These are phyloP conservation scores for Dryocosmus kuriphilus DNA, from an alignment of 2,888 invertebrate species.

Conservation along the genomic window DNA sequence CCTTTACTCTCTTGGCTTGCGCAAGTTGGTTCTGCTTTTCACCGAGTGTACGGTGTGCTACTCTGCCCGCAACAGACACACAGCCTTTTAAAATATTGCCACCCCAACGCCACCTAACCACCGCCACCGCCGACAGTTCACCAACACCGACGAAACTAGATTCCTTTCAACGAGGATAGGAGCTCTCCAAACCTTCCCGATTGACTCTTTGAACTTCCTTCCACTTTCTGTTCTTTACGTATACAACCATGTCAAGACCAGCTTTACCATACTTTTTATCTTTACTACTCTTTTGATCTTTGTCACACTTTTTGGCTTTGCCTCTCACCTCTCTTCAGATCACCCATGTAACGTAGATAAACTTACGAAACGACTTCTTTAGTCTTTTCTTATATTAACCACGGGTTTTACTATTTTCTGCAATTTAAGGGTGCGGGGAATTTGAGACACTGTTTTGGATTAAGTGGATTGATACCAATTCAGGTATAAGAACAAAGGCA, in stretches of 20 bases:
- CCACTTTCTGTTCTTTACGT: constrained; percentile 28
- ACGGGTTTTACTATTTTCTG: background rate
- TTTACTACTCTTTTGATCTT: background rate
- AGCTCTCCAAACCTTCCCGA: constrained; percentile 41
- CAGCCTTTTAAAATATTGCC: constrained; percentile 63
- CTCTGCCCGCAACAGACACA: constrained; percentile 60
- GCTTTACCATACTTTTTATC: constrained; percentile 17
- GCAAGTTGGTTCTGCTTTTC: constrained; percentile 55
- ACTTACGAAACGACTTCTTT: background rate
- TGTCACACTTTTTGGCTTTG: constrained; percentile 3
- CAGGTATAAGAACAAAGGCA: constrained; percentile 6
- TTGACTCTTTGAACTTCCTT: constrained; percentile 37
- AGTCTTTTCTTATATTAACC: background rate
- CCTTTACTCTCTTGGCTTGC: constrained; percentile 46
- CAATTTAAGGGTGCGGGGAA: background rate
- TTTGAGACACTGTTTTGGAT: constrained; percentile 7
- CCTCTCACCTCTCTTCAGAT: constrained; percentile 18
- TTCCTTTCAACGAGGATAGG: constrained; percentile 50
- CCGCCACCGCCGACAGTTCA: constrained; percentile 39
- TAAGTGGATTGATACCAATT: constrained; percentile 23
- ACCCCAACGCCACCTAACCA: constrained; percentile 51
- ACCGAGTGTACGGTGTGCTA: constrained; percentile 46
- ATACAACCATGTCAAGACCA: constrained; percentile 1
- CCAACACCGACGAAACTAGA: constrained; percentile 47
- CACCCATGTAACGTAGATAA: constrained; percentile 41